Evolutionary conservation across 2,797 vertebrate genomes (phyloP), one percentile per base, ranked within the genome.

Genomic region (Glyptemys insculpta): DNA sequence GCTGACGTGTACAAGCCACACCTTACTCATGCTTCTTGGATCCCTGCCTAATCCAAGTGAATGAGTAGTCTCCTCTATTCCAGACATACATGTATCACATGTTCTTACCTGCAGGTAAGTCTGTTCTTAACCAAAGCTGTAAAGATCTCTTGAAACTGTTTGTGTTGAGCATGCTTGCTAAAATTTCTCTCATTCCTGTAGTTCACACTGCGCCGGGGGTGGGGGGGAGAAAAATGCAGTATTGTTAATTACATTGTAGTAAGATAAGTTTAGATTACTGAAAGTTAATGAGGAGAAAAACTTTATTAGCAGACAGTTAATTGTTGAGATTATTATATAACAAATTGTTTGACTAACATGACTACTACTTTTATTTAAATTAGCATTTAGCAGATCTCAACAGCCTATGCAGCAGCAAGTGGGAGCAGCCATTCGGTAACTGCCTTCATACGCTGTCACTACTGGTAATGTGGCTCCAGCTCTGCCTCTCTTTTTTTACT

Each of bases 161-260:
- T 97, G 31, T 95, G 97, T 81, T 98, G 98, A 0, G 98, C 98
- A 90, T 99, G 98, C 81, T 97, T 98, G 95, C 98, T 99, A 98
- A 99, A 99, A 97, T 98, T 98, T 97, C 99, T 99, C 94, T 99
- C 98, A 94, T 99, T 99, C 98, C 97, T 98, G 96, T 99, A 99
- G 86, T 98, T 98, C 92, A 98, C 80, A 79, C 98, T 99, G 95
- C 96, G 21, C 47, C 44, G 44, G 44, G 50, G 4, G 87, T 93
- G 12, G 23, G 50, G n/a, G n/a, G 86, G 95, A 44, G 44, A 72
- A 89, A 96, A 97, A 85, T 1, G 1, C 1, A 83, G 6, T 95
- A 89, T 92, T 94, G 12, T 0, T 90, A 37, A 79, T 90, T 92
- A 85, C 50, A 34, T 89, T 86, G 23, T 62, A 62, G 82, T 29